A percentile compares a stretch with the other conserved stretches of the same genome.
Conservation (phyloP, 1,140 invertebrate genomes). For the Acyrthosiphon pisum region DNA sequence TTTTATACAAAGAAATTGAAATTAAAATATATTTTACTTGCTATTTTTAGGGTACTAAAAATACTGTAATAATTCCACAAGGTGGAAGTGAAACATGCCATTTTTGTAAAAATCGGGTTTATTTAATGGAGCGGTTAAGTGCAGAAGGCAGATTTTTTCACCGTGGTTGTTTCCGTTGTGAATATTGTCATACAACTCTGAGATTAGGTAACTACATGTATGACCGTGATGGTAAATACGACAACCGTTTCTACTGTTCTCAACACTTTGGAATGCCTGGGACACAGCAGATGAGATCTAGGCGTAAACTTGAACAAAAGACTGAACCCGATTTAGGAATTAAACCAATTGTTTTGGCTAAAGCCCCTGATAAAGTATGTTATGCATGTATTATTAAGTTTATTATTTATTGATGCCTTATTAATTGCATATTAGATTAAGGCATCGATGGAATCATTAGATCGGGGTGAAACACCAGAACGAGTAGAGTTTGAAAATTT, state of each 20-base stretch:
- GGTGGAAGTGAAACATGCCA: conserved; percentile 81
- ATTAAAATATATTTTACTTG: conserved; percentile 41
- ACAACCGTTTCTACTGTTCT: conserved; percentile 79
- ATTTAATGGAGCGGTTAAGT: conserved; percentile 85
- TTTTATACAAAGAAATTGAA: not conserved
- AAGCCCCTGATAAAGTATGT: conserved; percentile 62
- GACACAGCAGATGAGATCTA: conserved; percentile 64
- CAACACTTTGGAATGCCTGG: conserved; percentile 77
- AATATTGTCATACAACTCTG: conserved; percentile 75
- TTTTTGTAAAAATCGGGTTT: conserved; percentile 87
- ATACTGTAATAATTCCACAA: conserved; percentile 69
- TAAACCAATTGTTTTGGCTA: conserved; percentile 60
- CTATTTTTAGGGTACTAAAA: conserved; percentile 68
- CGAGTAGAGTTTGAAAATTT: conserved; percentile 78
- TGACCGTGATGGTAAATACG: conserved; percentile 76
- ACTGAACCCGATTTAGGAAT: conserved; percentile 53
- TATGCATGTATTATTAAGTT: not conserved
- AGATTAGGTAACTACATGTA: conserved; percentile 78
- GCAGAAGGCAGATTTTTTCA: conserved; percentile 89
- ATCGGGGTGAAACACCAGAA: conserved; percentile 75
- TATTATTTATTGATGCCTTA: not conserved
- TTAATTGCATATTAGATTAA: conserved; percentile 34
- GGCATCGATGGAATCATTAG: conserved; percentile 57
- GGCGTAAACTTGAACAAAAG: conserved; percentile 48
- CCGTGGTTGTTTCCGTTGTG: conserved; percentile 80